Evolutionary conservation across 2,888 invertebrate species (phyloP).

Genomic region (Miltochrista miniata): DNA sequence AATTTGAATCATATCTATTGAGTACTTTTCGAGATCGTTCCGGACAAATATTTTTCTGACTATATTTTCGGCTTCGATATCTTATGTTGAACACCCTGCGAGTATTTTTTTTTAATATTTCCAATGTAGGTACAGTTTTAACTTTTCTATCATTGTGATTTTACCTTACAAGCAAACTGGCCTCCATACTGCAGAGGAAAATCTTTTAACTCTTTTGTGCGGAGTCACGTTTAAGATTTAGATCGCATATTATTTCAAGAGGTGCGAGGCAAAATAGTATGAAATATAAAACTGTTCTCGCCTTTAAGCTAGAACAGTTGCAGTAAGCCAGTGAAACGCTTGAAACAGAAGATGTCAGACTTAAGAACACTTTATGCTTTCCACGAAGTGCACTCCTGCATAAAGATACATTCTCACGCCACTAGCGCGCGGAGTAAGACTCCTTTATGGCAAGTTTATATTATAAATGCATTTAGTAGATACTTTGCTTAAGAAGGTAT

Average conservation of each 20-base stretch:
- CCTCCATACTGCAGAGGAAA: too few relatives aligned
- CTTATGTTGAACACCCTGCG: too few relatives aligned
- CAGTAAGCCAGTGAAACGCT: slow-evolving; percentile 50
- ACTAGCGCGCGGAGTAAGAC: slow-evolving; percentile 3
- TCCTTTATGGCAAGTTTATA: slow-evolving; percentile 3
- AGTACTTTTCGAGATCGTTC: too few relatives aligned
- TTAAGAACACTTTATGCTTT: slow-evolving; percentile 60
- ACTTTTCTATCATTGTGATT: too few relatives aligned
- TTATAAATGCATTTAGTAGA: slow-evolving; percentile 6
- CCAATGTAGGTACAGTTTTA: too few relatives aligned
- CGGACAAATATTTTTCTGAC: too few relatives aligned
- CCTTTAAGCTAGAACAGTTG: slow-evolving; percentile 39
- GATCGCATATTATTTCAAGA: slow-evolving; percentile 23
- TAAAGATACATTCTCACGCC: slow-evolving; percentile 55
- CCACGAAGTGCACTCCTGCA: slow-evolving; percentile 59
- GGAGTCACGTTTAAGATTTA: slow-evolving; percentile 15
- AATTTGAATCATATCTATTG: too few relatives aligned
- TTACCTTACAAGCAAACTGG: too few relatives aligned
- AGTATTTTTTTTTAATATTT: too few relatives aligned
- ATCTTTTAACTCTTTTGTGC: too few relatives aligned
- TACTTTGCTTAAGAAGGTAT: not conserved
- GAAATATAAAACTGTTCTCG: slow-evolving; percentile 30
- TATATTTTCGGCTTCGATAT: too few relatives aligned
- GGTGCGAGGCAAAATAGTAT: slow-evolving; percentile 9
- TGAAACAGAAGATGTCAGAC: slow-evolving; percentile 51